phyloP scores from a whole-genome alignment of 2,888 invertebrate species.

The Chymomyza procnemis region DNA sequence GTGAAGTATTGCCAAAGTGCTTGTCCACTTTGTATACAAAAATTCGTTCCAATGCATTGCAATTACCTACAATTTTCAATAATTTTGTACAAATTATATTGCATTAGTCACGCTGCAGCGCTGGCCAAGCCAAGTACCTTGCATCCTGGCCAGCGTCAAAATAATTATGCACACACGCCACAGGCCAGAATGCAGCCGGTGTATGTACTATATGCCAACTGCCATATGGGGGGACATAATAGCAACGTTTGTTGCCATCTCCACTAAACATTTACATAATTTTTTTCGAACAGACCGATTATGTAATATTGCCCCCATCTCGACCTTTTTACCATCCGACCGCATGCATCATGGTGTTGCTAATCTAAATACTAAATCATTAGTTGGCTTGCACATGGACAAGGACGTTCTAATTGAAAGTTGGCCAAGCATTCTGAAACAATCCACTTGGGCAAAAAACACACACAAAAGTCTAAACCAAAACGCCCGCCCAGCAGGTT shows the following conservation, averaged over 20 bases:
- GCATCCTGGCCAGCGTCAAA: neutral
- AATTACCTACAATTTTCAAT: slow-evolving; percentile 73
- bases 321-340: neutral
- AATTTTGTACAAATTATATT: slow-evolving; percentile 69
- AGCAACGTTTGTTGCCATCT: neutral
- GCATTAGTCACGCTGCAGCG: slow-evolving; percentile 40
- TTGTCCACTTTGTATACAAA: slow-evolving; percentile 58
- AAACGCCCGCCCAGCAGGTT: neutral
- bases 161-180: slow-evolving; percentile 44
- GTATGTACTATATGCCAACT: too few relatives aligned
- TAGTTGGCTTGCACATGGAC: neutral
- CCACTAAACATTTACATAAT: neutral
- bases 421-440: neutral
- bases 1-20: slow-evolving; percentile 39
- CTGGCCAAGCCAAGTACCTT: neutral
- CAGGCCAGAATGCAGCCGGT: neutral
- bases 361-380: slow-evolving; percentile 12
- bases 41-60: slow-evolving; percentile 73
- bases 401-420: slow-evolving; percentile 6
- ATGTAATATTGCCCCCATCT: neutral
- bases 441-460: neutral
- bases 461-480: neutral
- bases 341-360: neutral
- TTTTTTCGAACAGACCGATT: neutral
- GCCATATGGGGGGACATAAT: neutral